Evolutionary conservation across 2,113 vertebrate species (phyloP).

Genomic region (Lamprotornis superbus): DNA sequence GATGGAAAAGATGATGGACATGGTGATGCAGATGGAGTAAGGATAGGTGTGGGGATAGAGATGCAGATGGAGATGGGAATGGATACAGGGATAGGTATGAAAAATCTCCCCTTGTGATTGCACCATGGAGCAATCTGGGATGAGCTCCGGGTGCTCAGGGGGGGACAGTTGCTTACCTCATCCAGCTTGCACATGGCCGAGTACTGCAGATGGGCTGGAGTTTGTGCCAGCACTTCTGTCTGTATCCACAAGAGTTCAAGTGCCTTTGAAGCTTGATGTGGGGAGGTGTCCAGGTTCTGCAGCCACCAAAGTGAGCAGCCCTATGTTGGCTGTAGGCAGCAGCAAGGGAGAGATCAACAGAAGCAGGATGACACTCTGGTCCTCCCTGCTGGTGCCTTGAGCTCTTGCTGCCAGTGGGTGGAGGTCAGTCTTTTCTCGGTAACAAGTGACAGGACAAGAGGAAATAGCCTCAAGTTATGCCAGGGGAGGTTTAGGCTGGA

Average conservation of each 20-base stretch:
- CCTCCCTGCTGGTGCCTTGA: background rate
- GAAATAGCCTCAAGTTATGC: background rate
- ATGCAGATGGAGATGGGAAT: background rate
- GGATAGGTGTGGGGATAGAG: background rate
- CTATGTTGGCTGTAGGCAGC: background rate
- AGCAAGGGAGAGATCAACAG: background rate
- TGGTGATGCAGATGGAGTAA: background rate
- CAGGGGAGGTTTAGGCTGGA: background rate
- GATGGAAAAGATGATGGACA: background rate
- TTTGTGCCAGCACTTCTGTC: too few species aligned
- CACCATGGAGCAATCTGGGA: background rate
- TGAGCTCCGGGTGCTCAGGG: background rate
- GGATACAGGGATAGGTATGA: background rate
- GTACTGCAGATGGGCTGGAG: too few species aligned
- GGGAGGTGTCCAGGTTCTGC: background rate
- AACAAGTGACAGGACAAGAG: background rate
- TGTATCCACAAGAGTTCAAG: background rate
- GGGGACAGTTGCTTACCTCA: background rate
- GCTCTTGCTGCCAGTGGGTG: background rate
- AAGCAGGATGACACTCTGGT: background rate
- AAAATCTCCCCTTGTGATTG: background rate
- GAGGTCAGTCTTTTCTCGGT: background rate
- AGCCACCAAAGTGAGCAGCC: background rate
- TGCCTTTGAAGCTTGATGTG: background rate
- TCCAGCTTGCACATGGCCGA: fast-evolving